phyloP scores from a whole-genome alignment of 2,797 vertebrate genomes.

The Helostoma temminkii region DNA sequence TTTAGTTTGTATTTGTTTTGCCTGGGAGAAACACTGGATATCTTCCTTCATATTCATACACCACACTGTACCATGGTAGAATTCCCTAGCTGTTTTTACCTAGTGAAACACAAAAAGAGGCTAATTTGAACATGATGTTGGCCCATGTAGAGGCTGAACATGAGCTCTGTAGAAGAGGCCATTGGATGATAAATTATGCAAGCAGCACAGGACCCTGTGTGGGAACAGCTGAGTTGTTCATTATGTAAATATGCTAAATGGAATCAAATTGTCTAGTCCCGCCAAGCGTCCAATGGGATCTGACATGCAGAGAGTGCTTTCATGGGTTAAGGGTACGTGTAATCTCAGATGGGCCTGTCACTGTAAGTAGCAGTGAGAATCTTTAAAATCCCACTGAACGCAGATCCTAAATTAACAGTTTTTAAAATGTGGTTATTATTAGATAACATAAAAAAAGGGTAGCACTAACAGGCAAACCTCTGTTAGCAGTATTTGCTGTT shows the following conservation, averaged over 20 bases:
- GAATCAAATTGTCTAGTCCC: constrained; percentile 60
- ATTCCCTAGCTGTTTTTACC: constrained; percentile 39
- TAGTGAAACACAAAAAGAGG: constrained; percentile 54
- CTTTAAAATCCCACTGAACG: constrained; percentile 20
- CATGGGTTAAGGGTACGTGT: constrained; percentile 38
- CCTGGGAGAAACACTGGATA: not conserved
- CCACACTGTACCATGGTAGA: constrained; percentile 4
- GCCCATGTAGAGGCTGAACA: constrained; percentile 51
- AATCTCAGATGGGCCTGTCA: constrained; percentile 28
- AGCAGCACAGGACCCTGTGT: constrained; percentile 43
- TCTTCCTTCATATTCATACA: constrained; percentile 21
- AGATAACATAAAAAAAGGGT: not conserved
- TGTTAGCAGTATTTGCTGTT: not conserved
- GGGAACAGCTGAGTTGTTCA: constrained; percentile 66
- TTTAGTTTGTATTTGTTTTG: not conserved
- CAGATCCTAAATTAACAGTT: not conserved
- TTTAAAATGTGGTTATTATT: not conserved
- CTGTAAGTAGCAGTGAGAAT: not conserved
- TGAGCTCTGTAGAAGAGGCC: constrained; percentile 53
- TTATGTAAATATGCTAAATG: constrained; percentile 74
- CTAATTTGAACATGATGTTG: constrained; percentile 71
- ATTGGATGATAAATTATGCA: constrained; percentile 64
- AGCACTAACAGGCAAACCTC: not conserved
- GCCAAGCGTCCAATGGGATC: constrained; percentile 40
- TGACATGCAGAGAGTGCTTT: constrained; percentile 30